These are phyloP conservation scores for Hylaeus volcanicus DNA, from an alignment of 1,140 invertebrate genomes.

Conservation along the genomic window DNA sequence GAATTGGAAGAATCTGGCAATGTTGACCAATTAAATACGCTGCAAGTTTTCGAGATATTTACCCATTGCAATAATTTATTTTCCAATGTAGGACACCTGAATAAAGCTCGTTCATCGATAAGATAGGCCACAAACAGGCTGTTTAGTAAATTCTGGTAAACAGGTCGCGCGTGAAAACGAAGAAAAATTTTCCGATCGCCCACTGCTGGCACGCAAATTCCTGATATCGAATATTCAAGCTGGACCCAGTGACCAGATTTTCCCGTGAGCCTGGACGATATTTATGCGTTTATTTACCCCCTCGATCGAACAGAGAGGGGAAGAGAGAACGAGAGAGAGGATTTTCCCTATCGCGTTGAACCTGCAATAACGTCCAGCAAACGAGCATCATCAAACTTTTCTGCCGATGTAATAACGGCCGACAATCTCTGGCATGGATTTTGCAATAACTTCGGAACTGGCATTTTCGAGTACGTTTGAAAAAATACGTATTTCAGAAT, in stretches of 20 bases:
- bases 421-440: constrained; percentile 30
- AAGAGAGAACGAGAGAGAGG: background rate
- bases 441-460: constrained; percentile 28
- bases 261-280: background rate
- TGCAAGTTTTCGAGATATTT: background rate
- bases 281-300: constrained; percentile 40
- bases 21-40: background rate
- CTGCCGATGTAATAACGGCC: constrained; percentile 41
- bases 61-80: background rate
- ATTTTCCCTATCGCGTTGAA: background rate
- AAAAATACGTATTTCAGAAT: background rate
- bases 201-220: background rate
- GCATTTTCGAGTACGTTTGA: background rate
- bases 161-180: background rate
- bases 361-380: constrained; percentile 39
- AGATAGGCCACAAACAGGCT: constrained; percentile 10
- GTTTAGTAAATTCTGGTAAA: constrained; percentile 21
- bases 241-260: constrained; percentile 31
- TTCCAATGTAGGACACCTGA: background rate
- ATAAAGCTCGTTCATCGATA: constrained; percentile 27
- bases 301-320: background rate
- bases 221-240: constrained; percentile 37
- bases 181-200: background rate
- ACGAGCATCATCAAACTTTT: constrained; percentile 47
- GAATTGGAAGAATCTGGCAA: background rate